Evolutionary conservation across 2,113 vertebrate genomes (phyloP), one percentile per base, ranked within the genome.

Genomic region (Oncorhynchus mykiss): DNA sequence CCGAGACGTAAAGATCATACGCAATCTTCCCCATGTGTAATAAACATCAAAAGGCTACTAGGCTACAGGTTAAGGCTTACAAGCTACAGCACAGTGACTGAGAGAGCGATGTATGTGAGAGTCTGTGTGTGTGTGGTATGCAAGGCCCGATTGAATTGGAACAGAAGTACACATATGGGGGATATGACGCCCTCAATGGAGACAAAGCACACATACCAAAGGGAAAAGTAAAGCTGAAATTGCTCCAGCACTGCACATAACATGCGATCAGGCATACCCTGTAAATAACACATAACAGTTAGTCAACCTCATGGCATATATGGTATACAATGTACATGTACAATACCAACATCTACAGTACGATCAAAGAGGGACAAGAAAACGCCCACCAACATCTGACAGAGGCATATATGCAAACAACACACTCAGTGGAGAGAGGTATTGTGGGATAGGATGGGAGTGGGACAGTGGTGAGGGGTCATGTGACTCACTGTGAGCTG

Each of bases 191-290:
- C 91, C 88, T 90, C 86, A 90, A 94, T 93, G 88, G 87, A 93
- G 93, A 93, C 93, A 92, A 94, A 94, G 93, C 92, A 90, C 94
- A 94, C 94, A 94, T 94, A 94, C 94, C 94, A 94, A 94, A 93
- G 92, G 91, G 92, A 93, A 94, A 93, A 94, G 92, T 94, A 94
- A 94, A 93, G 94, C 93, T 94, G 94, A 94, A 94, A 94, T 94
- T 93, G 92, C 90, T 93, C 93, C 93, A 94, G 93, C 92, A 94
- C 92, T 92, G 94, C 92, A 94, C 93, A 94, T 93, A 94, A 93
- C 94, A 94, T 94, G 94, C 93, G 93, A 94, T 94, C 93, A 94
- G 93, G 93, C 93, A 94, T 93, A 93, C 92, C 93, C 93, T 94
- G 93, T 90, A 92, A 94, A 94, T 93, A 93, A 93, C 93, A 94